These are phyloP conservation scores for Xenopus petersii DNA, from an alignment of 2,797 vertebrate species.

Conservation along the genomic window DNA sequence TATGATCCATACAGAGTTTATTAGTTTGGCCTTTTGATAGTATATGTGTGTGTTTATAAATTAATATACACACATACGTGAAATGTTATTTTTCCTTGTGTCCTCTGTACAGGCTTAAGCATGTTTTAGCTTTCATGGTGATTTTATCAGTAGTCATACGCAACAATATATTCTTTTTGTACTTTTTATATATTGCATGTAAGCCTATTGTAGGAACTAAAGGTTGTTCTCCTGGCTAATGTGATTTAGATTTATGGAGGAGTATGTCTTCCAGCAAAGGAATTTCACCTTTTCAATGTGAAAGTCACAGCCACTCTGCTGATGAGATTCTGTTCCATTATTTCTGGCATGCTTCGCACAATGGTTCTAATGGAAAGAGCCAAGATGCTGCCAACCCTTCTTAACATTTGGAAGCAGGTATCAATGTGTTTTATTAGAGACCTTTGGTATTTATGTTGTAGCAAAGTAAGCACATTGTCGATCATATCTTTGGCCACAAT, in stretches of 20 bases:
- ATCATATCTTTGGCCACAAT: conserved; percentile 27
- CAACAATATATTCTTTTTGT: not conserved
- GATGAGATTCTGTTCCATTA: conserved; percentile 38
- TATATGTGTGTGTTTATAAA: too few species aligned
- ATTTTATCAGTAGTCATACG: not conserved
- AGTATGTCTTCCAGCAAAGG: conserved; percentile 30
- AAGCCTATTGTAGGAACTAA: not conserved
- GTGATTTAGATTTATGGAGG: not conserved
- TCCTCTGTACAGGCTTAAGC: not conserved
- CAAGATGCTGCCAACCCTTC: conserved; percentile 36
- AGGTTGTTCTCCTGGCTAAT: conserved; percentile 10
- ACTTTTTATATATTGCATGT: not conserved
- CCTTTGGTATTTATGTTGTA: conserved; percentile 37
- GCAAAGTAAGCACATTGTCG: conserved; percentile 37
- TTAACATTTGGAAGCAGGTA: conserved; percentile 28
- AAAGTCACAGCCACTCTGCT: conserved; percentile 37
- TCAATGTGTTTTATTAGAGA: conserved; percentile 32
- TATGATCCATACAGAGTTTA: too few species aligned
- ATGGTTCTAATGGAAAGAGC: conserved; percentile 44
- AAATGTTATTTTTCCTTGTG: too few species aligned
- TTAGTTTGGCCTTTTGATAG: too few species aligned
- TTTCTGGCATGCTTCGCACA: conserved; percentile 31
- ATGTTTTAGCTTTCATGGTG: too few species aligned
- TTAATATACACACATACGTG: too few species aligned
- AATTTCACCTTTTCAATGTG: conserved; percentile 43